phyloP scores from a whole-genome alignment of 2,113 vertebrate genomes.

The Hepsetus odoe region DNA sequence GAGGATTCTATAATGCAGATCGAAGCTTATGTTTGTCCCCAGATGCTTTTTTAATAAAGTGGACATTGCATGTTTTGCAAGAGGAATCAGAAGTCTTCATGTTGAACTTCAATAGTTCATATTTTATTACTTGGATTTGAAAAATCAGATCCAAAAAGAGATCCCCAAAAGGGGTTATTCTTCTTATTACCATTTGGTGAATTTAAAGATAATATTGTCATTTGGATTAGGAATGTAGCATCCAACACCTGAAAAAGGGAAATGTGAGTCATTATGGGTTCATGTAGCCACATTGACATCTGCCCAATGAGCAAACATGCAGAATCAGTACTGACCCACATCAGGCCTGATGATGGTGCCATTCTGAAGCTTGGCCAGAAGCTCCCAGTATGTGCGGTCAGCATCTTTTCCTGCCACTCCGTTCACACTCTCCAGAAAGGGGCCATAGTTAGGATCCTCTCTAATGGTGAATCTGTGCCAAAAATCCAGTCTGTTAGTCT shows the following conservation, averaged over 20 bases:
- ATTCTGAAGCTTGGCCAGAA: conserved; percentile 27
- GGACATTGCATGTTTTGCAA: too few species aligned
- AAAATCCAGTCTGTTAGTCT: neutral
- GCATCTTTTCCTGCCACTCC: conserved; percentile 29
- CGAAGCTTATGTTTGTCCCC: too few species aligned
- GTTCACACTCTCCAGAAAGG: conserved; percentile 52
- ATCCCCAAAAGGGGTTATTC: neutral
- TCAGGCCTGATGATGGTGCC: conserved; percentile 42
- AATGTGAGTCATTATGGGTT: neutral
- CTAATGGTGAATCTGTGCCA: conserved; percentile 21
- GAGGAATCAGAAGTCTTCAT: too few species aligned
- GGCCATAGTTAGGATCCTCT: conserved; percentile 47
- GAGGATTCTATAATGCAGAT: too few species aligned
- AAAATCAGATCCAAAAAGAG: neutral
- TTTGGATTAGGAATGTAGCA: conserved; percentile 34
- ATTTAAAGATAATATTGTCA: conserved; percentile 36
- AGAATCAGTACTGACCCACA: conserved; percentile 47
- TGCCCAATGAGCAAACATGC: neutral
- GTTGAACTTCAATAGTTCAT: too few species aligned
- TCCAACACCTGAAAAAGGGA: conserved; percentile 34
- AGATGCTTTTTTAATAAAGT: too few species aligned
- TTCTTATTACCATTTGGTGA: conserved; percentile 1
- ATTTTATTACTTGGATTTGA: too few species aligned
- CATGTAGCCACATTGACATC: neutral
- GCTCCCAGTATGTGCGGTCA: conserved; percentile 51